phyloP scores from a whole-genome alignment of 2,888 invertebrate genomes.

The Phortica okadai region DNA sequence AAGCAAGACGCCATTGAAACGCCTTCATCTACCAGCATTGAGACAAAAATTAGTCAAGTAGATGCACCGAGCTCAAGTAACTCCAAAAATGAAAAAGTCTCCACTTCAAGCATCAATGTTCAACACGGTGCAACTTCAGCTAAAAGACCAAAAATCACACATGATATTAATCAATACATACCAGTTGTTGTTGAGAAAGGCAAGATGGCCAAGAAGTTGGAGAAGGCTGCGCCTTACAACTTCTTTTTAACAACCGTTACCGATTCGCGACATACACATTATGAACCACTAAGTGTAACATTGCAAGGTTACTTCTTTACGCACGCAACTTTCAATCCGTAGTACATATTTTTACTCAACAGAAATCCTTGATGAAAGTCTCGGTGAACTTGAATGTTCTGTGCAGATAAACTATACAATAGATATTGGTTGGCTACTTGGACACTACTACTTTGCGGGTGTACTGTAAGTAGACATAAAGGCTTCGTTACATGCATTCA shows the following conservation, averaged over 20 bases:
- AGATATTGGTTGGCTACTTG: constrained; percentile 89
- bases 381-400: constrained; percentile 84
- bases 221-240: constrained; percentile 83
- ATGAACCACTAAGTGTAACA: constrained; percentile 81
- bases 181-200: constrained; percentile 79
- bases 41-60: constrained; percentile 21
- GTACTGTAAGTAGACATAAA: constrained; percentile 78
- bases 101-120: not conserved
- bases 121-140: constrained; percentile 35
- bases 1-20: constrained; percentile 33
- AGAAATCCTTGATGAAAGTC: constrained; percentile 85
- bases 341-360: constrained; percentile 70
- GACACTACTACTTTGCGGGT: constrained; percentile 87
- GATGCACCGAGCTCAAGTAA: not conserved
- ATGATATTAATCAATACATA: constrained; percentile 74
- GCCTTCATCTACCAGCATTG: constrained; percentile 4
- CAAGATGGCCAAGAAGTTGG: constrained; percentile 82
- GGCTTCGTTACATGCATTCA: not conserved
- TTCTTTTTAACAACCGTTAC: constrained; percentile 86
- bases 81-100: constrained; percentile 12
- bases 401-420: constrained; percentile 94
- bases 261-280: constrained; percentile 80
- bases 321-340: not conserved
- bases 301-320: constrained; percentile 79
- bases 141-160: constrained; percentile 63